Percentiles rank a stretch among this genome's conserved stretches.
Conservation (phyloP, 2,113 vertebrate species). For the Rhynchomys soricoides region DNA sequence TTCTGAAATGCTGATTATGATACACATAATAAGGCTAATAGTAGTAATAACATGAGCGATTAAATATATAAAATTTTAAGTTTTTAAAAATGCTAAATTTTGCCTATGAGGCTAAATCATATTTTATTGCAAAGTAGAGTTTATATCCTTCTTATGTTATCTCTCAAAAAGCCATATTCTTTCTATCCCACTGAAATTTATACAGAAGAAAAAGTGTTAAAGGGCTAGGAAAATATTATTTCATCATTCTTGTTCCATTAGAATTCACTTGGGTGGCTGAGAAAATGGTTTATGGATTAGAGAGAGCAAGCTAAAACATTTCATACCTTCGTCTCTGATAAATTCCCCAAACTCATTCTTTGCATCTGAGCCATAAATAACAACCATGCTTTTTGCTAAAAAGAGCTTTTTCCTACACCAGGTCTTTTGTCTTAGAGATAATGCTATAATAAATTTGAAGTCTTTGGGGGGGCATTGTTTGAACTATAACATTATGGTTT, state of each 20-base stretch:
- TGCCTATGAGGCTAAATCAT: slow-evolving; percentile 1
- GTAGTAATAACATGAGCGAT: slow-evolving; percentile 16
- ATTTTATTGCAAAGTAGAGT: slow-evolving; percentile 32
- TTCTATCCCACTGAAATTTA: slow-evolving; percentile 82
- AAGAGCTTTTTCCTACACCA: slow-evolving; percentile 89
- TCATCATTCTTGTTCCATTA: slow-evolving; percentile 93
- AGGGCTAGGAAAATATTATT: slow-evolving; percentile 93
- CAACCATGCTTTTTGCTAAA: slow-evolving; percentile 91
- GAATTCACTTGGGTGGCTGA: slow-evolving; percentile 94
- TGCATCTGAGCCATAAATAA: slow-evolving; percentile 94
- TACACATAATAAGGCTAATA: not conserved
- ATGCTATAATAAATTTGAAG: slow-evolving; percentile 93
- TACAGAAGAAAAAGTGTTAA: slow-evolving; percentile 90
- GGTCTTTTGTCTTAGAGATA: slow-evolving; percentile 93
- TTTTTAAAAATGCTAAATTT: slow-evolving; percentile 49
- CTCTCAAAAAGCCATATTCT: slow-evolving; percentile 81
- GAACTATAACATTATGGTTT: slow-evolving; percentile 92
- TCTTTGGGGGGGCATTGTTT: slow-evolving; percentile 91
- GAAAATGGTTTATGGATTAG: slow-evolving; percentile 95
- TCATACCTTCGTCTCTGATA: slow-evolving; percentile 94
- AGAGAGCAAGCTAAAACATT: slow-evolving; percentile 93
- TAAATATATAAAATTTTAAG: slow-evolving; percentile 21
- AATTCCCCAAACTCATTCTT: slow-evolving; percentile 94
- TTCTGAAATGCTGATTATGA: slow-evolving; percentile 41
- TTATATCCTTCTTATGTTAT: slow-evolving; percentile 38